A percentile compares a stretch with the other conserved stretches of the same genome.
These are phyloP conservation scores for Peromyscus melanophrys DNA, from an alignment of 2,797 vertebrate species.

Conservation along the genomic window DNA sequence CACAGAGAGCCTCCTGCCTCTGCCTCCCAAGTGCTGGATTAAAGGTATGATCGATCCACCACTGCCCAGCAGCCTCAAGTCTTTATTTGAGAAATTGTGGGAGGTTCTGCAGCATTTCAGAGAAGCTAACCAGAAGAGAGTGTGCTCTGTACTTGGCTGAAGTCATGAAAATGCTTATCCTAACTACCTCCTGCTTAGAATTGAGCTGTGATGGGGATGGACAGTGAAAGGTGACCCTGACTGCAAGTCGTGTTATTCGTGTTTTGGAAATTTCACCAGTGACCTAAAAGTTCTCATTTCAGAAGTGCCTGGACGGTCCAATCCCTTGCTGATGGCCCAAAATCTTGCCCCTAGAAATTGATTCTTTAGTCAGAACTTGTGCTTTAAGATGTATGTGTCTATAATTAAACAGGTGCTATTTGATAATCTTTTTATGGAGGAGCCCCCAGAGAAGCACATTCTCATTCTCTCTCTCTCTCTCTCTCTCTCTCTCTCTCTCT, in stretches of 20 bases:
- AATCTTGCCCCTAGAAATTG: slow-evolving; percentile 50
- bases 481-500: too few relatives aligned
- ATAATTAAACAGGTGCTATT: slow-evolving; percentile 50
- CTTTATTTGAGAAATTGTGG: background rate
- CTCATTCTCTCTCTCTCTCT: too few relatives aligned
- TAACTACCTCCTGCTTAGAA: background rate
- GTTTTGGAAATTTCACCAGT: background rate
- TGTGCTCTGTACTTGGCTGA: background rate
- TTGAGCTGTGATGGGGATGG: background rate
- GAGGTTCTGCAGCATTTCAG: slow-evolving; percentile 38
- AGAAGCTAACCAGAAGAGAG: background rate
- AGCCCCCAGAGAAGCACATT: background rate
- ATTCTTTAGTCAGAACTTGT: slow-evolving; percentile 17
- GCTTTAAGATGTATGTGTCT: background rate
- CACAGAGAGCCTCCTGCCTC: too few relatives aligned
- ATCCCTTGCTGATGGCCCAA: background rate
- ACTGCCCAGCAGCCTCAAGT: background rate
- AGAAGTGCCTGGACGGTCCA: background rate
- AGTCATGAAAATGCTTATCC: background rate
- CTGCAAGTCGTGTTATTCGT: background rate
- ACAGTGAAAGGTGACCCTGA: background rate
- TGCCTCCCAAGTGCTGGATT: too few relatives aligned
- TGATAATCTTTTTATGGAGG: slow-evolving; percentile 6
- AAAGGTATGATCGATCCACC: rapidly evolving
- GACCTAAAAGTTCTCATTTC: background rate